Base-by-base conservation (phyloP, 1,140 invertebrate genomes). In the Orius insidiosus region DNA sequence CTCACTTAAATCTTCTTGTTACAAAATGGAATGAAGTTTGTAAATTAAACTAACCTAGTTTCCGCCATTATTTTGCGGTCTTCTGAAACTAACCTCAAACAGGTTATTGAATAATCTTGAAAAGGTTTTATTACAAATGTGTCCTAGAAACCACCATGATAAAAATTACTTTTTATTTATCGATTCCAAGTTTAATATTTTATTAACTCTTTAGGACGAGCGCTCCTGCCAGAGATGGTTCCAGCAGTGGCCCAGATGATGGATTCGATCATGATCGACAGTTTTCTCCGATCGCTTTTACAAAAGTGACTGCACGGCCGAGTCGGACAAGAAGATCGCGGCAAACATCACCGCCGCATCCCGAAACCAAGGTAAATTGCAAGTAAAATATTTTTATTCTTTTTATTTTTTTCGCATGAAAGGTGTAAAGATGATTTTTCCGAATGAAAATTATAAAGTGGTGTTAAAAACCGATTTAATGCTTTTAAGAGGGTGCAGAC, bases 201-300 rank as follows among this genome's bases (percentile, higher is more conserved):
- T n/a, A n/a, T n/a, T n/a, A n/a, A n/a, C n/a, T n/a, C n/a, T n/a
- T 7, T 31, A 46, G 44, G 44, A 37, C 33, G 11, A 24, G 44
- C 31, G 7, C 32, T 10, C 44, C 15, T 30, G 31, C 44, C 33
- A 62, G 65, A 41, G 60, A 61, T 42, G 64, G 67, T 69, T 77
- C 39, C 71, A 75, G 47, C 73, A 52, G 74, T 78, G 70, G 74
- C 75, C 36, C 60, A 73, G 5, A 77, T 78, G 73, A 77, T 78
- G 75, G 75, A 78, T 54, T 70, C 73, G 2, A 65, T 78, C 53
- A 72, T 77, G 58, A 56, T 72, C 38, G 75, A 78, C 54, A 66
- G 72, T 49, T 59, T 53, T 54, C 65, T 10, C 55, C 67, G 19
- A 68, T 70, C 47, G 68, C 72, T 31, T 75, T 74, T 53, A 74